Percentiles rank a stretch among this genome's conserved stretches.
These are phyloP conservation scores for Pagrus major DNA, from an alignment of 2,113 vertebrate species.

Conservation along the genomic window DNA sequence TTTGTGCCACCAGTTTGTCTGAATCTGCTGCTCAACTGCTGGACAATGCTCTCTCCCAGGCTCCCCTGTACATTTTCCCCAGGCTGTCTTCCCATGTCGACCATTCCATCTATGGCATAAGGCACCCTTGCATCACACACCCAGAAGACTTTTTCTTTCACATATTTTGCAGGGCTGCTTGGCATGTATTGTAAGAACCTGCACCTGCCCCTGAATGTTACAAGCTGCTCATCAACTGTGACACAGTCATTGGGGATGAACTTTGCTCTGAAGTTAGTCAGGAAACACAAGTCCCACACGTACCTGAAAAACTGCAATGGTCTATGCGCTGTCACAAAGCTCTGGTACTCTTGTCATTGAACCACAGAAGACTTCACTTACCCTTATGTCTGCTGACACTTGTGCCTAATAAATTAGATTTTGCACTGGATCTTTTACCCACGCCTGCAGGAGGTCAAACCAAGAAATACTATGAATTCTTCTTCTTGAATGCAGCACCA, in stretches of 20 bases:
- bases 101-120: not conserved
- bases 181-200: slow-evolving; percentile 30
- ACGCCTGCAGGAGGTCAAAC: not conserved
- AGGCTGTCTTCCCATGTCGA: slow-evolving; percentile 3
- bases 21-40: not conserved
- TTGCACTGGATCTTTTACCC: not conserved
- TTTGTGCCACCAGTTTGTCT: no score
- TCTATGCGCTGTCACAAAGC: no score
- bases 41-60: not conserved
- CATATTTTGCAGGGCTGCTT: not conserved
- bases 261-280: no score
- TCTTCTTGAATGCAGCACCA: not conserved
- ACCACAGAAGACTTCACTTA: not conserved
- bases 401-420: not conserved
- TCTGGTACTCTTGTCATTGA: not conserved
- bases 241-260: no score
- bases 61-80: slow-evolving; percentile 11
- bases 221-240: no score
- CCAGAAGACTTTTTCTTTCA: slow-evolving; percentile 1
- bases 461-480: not conserved
- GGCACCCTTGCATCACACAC: not conserved
- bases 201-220: not conserved
- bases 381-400: not conserved
- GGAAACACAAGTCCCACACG: no score
- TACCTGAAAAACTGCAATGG: not conserved